phyloP scores from a whole-genome alignment of 2,888 invertebrate genomes.

The Tenthredo livida region DNA sequence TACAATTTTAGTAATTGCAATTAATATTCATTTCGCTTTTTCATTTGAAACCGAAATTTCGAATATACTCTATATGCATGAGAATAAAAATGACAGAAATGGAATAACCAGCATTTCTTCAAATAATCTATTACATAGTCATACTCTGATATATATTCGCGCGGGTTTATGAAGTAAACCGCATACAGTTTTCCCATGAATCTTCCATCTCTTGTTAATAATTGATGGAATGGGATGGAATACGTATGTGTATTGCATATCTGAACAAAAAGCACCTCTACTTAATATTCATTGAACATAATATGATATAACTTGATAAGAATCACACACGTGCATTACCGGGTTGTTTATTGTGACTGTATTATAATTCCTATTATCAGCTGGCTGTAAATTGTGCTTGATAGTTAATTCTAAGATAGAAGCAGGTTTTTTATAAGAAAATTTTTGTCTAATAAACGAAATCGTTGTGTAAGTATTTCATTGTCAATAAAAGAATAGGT shows the following conservation, averaged over 20 bases:
- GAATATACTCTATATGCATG: not conserved
- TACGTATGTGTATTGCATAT: not conserved
- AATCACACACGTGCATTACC: not conserved
- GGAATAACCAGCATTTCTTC: not conserved
- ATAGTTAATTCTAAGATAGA: not conserved
- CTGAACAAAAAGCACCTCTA: not conserved
- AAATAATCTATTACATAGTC: not conserved
- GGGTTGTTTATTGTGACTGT: not conserved
- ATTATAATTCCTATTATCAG: not conserved
- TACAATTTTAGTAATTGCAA: not conserved
- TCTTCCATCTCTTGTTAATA: not conserved
- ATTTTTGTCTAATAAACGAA: not conserved
- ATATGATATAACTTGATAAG: not conserved
- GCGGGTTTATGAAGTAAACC: not conserved
- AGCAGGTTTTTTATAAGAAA: not conserved
- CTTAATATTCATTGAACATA: not conserved
- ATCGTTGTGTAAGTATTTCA: not conserved
- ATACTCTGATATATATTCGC: not conserved
- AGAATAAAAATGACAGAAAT: not conserved
- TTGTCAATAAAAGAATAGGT: not conserved
- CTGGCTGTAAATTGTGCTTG: not conserved
- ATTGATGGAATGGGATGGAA: not conserved
- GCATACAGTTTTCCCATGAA: not conserved
- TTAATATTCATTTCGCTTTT: not conserved
- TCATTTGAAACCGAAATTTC: not conserved